These are phyloP conservation scores for Cochlearius cochlearius DNA, from an alignment of 2,113 vertebrate species.

Conservation along the genomic window DNA sequence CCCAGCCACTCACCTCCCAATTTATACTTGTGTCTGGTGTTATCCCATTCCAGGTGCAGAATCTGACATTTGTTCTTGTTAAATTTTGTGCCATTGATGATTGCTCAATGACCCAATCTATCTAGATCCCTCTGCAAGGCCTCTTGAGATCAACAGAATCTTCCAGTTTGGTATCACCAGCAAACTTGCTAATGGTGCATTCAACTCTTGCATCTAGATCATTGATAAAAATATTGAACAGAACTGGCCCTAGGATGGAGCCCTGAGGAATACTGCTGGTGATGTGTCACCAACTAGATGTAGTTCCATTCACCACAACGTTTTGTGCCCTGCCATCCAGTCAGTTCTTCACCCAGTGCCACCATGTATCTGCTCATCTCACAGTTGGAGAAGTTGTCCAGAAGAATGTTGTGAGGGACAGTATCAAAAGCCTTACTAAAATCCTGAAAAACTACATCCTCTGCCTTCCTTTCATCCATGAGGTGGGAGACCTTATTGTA, in stretches of 20 bases:
- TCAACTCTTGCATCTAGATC: neutral
- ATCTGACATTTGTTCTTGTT: no score
- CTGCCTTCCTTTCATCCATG: neutral
- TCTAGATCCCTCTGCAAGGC: neutral
- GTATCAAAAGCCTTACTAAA: neutral
- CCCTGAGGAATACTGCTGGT: neutral
- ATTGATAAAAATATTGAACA: neutral
- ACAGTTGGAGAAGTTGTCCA: neutral
- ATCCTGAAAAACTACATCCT: neutral
- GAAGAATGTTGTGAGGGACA: neutral
- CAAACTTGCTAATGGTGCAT: neutral
- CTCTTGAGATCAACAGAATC: neutral
- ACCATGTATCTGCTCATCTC: neutral
- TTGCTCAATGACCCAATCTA: neutral
- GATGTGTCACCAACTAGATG: neutral
- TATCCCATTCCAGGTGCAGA: no score
- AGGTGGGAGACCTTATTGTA: neutral
- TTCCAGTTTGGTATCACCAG: neutral
- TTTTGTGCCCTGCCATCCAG: neutral
- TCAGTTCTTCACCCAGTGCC: neutral
- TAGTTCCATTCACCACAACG: neutral
- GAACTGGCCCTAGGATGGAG: neutral
- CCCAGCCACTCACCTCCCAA: neutral
- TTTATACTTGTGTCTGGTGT: no score
- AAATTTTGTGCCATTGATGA: neutral